These are phyloP conservation scores for Hipposideros armiger DNA, from an alignment of 2,113 vertebrate species.

Conservation along the genomic window DNA sequence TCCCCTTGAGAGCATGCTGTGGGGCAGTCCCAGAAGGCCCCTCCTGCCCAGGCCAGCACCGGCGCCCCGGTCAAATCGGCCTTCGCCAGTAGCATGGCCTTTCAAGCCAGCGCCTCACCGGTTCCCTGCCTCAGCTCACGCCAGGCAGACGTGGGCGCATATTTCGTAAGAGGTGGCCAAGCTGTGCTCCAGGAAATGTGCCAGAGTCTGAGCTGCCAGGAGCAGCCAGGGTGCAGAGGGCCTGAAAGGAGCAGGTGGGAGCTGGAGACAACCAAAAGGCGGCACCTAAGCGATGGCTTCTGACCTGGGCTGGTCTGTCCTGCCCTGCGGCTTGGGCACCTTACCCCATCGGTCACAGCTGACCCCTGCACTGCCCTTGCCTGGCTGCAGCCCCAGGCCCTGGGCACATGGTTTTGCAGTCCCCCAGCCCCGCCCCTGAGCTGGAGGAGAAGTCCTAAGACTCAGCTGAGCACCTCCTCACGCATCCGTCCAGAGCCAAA, in stretches of 20 bases:
- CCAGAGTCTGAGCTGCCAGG: fast-evolving
- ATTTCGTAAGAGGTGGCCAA: neutral
- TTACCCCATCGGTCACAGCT: neutral
- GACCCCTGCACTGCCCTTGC: neutral
- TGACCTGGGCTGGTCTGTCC: neutral
- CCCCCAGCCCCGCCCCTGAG: neutral
- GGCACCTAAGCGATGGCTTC: neutral
- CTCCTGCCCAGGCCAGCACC: neutral
- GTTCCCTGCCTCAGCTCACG: neutral
- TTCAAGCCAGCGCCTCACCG: too few species aligned
- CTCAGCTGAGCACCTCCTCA: neutral
- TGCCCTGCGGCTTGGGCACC: fast-evolving
- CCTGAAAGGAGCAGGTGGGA: too few species aligned
- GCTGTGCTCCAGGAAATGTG: neutral
- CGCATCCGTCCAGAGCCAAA: fast-evolving
- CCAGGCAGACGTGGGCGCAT: neutral
- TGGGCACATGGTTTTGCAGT: neutral
- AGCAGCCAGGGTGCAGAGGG: neutral
- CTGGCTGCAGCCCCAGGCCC: neutral
- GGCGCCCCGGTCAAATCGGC: neutral
- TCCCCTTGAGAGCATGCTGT: neutral
- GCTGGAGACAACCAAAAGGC: neutral
- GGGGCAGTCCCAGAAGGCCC: neutral
- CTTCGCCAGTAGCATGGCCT: fast-evolving
- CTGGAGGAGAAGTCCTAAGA: neutral